These are phyloP conservation scores for Caenorhabditis briggsae DNA, from an alignment of 1,140 invertebrate genomes.

Conservation along the genomic window DNA sequence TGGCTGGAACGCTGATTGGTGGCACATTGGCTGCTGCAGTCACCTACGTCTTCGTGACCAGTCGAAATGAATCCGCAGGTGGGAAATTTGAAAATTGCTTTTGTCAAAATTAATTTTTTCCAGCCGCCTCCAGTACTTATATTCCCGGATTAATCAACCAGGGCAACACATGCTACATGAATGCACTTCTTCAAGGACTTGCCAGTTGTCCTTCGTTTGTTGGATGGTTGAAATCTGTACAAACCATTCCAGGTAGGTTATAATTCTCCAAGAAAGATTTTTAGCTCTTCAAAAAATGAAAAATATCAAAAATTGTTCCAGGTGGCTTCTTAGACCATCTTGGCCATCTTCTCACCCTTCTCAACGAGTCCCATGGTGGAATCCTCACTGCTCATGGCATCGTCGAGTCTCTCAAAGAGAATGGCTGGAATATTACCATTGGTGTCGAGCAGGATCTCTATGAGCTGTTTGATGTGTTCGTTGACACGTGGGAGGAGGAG, in stretches of 20 bases:
- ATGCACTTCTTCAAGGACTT: constrained; percentile 68
- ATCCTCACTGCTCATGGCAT: constrained; percentile 19
- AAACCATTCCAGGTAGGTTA: background rate
- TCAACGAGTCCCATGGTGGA: background rate
- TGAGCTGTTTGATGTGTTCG: constrained; percentile 68
- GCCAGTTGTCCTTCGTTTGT: constrained; percentile 65
- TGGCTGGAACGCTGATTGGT: constrained; percentile 52
- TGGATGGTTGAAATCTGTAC: constrained; percentile 56
- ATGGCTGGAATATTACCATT: constrained; percentile 62
- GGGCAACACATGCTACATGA: constrained; percentile 69
- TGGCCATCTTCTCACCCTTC: background rate
- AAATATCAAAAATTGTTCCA: background rate
- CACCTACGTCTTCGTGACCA: constrained; percentile 57
- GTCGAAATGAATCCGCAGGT: background rate
- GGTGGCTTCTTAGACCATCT: constrained; percentile 23
- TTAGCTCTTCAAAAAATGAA: no score
- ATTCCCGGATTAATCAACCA: constrained; percentile 66
- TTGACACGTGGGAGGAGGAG: constrained; percentile 68
- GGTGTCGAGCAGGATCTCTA: constrained; percentile 67
- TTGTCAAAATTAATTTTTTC: constrained; percentile 11
- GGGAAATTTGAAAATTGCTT: background rate
- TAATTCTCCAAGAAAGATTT: no score
- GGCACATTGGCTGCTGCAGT: constrained; percentile 59
- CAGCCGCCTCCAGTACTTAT: constrained; percentile 14
- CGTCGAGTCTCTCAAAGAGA: constrained; percentile 35